These are phyloP conservation scores for Montipora foliosa DNA, from an alignment of 64 coral and sea anemone genomes.

Conservation along the genomic window DNA sequence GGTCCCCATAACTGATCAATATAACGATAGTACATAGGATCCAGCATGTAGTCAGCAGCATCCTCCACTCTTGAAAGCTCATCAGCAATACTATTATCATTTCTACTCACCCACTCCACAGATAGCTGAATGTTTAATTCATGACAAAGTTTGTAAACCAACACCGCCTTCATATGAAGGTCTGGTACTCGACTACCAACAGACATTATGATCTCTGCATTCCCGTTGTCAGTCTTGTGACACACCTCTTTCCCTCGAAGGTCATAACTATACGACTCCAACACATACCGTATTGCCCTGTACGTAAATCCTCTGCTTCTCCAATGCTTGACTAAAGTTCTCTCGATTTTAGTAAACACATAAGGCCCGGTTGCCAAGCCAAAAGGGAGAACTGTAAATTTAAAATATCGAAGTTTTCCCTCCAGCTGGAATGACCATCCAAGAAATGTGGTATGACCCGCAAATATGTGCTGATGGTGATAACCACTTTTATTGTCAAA, in stretches of 20 bases:
- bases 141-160: conserved; percentile 15
- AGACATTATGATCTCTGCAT: not conserved
- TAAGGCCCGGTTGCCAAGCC: conserved; percentile 47
- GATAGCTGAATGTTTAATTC: conserved; percentile 1
- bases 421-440: conserved; percentile 34
- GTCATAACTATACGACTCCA: too few relatives aligned
- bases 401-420: conserved; percentile 45
- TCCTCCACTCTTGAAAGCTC: conserved; percentile 15
- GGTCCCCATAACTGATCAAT: conserved; percentile 27
- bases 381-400: conserved; percentile 54
- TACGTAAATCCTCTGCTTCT: not conserved
- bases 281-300: too few relatives aligned
- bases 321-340: conserved; percentile 41
- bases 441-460: conserved; percentile 32
- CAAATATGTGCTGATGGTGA: not conserved
- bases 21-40: not conserved
- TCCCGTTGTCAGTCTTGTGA: too few relatives aligned
- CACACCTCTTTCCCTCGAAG: too few relatives aligned
- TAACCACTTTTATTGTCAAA: too few relatives aligned
- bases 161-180: not conserved
- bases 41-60: conserved; percentile 34
- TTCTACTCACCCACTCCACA: conserved; percentile 1
- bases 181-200: not conserved
- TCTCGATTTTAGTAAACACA: conserved; percentile 35
- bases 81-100: not conserved